Evolutionary conservation across 2,888 invertebrate species (phyloP), one percentile per base, ranked within the genome.

Genomic region (Caenorhabditis becei): DNA sequence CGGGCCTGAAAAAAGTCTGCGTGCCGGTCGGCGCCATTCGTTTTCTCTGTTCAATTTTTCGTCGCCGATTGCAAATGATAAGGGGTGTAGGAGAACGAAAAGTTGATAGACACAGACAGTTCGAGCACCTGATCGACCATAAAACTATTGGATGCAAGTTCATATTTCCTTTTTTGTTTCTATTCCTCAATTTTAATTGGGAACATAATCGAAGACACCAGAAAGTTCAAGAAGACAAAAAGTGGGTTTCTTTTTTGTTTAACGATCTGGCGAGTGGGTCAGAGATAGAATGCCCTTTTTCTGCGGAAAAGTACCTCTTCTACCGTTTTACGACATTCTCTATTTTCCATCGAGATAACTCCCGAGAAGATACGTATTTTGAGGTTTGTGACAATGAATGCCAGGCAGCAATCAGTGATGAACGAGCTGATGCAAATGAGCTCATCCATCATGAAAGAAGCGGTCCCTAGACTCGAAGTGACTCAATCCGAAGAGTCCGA

Each of bases 121-220:
- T 10, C 35, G 56, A 56, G 56, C 56, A 26, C n/a, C 20, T 35
- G 32, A 28, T 11, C 20, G 26, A 18, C 35, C 35, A 35, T 56
- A 18, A 56, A 56, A 56, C 56, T 24, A n/a, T n/a, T n/a, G n/a
- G n/a, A n/a, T n/a, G n/a, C n/a, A n/a, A 54, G 54, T 54, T 54
- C 54, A 51, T 24, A n/a, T n/a, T 51, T 10, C 14, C 14, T 5
- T 28, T 14, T 16, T 26, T 16, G 28, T 28, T 56, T 35, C 18
- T 18, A 18, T 35, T 8, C 18, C 14, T 16, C 8, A 10, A 24
- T 51, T 51, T 24, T 51, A 35, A 35, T 35, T 10, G 10, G 35
- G 5, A 5, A 35, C 7, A 10, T 35, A 35, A 10, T 35, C 35
- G 5, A 5, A 35, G 35, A 35, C 10, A 8, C 35, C 5, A 35